A percentile compares a stretch with the other conserved stretches of the same genome.
Evolutionary conservation across 2,113 vertebrate genomes (phyloP).

Genomic region (Platysteira castanea): DNA sequence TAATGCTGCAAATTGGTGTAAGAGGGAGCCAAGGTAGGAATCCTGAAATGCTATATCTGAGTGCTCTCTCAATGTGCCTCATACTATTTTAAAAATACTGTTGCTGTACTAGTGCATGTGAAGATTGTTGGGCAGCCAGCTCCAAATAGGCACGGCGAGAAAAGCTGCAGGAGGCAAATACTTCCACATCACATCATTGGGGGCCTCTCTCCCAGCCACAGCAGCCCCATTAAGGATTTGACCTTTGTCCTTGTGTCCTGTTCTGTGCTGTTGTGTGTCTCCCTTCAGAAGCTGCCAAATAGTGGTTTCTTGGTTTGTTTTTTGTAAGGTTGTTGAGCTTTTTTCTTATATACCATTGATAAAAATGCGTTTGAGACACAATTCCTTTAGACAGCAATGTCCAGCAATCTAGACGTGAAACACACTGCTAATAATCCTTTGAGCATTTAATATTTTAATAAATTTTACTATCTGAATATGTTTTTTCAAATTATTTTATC

Average conservation of each 20-base stretch:
- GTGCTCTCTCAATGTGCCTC: not conserved
- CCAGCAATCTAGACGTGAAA: not conserved
- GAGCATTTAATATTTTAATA: not conserved
- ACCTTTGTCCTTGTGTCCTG: not conserved
- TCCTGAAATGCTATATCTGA: not conserved
- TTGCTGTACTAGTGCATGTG: not conserved
- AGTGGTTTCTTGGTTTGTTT: not conserved
- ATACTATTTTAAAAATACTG: not conserved
- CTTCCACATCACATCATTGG: rapidly evolving
- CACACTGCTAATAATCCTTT: not conserved
- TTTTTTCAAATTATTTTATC: not conserved
- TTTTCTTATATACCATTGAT: not conserved
- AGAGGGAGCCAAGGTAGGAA: not conserved
- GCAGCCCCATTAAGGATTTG: not conserved
- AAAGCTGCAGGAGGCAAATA: not conserved
- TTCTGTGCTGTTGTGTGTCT: not conserved
- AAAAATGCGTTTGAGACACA: not conserved
- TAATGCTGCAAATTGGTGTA: constrained; percentile 18
- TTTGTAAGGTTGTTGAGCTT: not conserved
- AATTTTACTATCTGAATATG: not conserved
- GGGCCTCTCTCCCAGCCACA: not conserved
- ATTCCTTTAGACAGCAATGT: not conserved
- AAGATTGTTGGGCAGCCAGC: not conserved
- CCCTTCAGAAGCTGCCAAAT: not conserved
- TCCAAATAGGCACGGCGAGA: not conserved